These are phyloP conservation scores for Melanotus villosus DNA, from an alignment of 2,888 invertebrate genomes.

Conservation along the genomic window DNA sequence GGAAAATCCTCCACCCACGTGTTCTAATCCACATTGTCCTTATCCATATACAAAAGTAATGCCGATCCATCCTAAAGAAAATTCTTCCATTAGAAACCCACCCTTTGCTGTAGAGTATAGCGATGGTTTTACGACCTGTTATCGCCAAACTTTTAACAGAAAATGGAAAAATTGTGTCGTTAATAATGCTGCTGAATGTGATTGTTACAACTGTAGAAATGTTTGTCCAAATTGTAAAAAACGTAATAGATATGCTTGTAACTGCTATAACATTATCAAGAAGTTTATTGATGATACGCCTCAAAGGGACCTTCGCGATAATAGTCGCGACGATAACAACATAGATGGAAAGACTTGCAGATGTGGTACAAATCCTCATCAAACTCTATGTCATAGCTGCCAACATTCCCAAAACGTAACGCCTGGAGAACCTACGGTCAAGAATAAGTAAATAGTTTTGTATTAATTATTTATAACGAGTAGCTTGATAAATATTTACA, in stretches of 20 bases:
- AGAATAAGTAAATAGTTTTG: no score
- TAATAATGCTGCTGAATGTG: neutral
- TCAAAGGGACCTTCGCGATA: neutral
- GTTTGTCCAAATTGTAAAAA: constrained; percentile 17
- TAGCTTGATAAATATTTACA: no score
- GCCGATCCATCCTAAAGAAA: neutral
- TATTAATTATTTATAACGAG: no score
- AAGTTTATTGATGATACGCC: neutral
- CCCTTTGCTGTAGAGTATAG: neutral
- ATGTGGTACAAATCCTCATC: no score
- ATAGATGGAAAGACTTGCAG: neutral
- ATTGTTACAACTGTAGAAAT: neutral
- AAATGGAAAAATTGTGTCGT: neutral
- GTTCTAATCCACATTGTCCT: constrained; percentile 1
- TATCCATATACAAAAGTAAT: neutral
- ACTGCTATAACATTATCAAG: constrained; percentile 38
- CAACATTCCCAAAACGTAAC: no score
- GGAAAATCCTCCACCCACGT: neutral
- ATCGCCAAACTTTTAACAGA: constrained; percentile 11
- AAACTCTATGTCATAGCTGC: no score
- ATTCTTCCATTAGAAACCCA: neutral
- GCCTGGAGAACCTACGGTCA: no score
- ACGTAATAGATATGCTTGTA: constrained; percentile 32
- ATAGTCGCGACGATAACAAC: neutral
- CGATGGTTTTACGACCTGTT: constrained; percentile 6